Percentiles rank a stretch among this genome's conserved stretches.
Conservation (phyloP, 2,888 invertebrate genomes). For the Drosophila pseudotalamancana region DNA sequence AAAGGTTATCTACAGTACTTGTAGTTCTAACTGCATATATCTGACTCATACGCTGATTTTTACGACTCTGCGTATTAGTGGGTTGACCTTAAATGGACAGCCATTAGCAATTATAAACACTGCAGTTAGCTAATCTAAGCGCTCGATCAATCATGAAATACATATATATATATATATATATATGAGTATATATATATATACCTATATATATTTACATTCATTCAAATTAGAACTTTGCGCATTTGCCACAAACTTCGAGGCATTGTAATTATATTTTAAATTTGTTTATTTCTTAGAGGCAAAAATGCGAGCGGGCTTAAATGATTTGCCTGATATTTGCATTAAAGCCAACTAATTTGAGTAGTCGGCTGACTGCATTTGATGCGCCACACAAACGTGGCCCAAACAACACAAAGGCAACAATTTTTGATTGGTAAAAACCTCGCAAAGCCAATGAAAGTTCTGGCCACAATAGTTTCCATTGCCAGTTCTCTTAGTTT, state of each 20-base stretch:
- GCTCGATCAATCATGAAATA: constrained; percentile 16
- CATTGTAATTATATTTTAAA: constrained; percentile 36
- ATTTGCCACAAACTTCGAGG: constrained; percentile 30
- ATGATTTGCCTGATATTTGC: constrained; percentile 54
- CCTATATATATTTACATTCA: not conserved
- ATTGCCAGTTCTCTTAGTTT: constrained; percentile 16
- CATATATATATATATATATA: not conserved
- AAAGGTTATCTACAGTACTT: constrained; percentile 13
- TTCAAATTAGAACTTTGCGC: not conserved
- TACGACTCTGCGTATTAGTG: constrained; percentile 15
- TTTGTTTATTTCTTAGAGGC: constrained; percentile 48
- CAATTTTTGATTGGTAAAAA: constrained; percentile 54
- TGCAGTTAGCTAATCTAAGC: constrained; percentile 20
- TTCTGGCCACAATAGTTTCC: constrained; percentile 46
- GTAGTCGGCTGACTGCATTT: constrained; percentile 39
- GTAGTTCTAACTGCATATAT: not conserved
- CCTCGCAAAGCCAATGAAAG: constrained; percentile 54
- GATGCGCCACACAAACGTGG: constrained; percentile 32
- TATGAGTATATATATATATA: not conserved
- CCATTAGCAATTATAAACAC: constrained; percentile 7
- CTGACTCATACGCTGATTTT: constrained; percentile 37
- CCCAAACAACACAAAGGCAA: constrained; percentile 30
- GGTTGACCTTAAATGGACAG: constrained; percentile 21
- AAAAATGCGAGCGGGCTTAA: constrained; percentile 50
- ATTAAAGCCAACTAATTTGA: constrained; percentile 57